Percentiles rank a stretch among this genome's conserved stretches.
These are phyloP conservation scores for Ephydatia muelleri DNA, from an alignment of 37 sponge, comb jelly and placozoan species.

Conservation along the genomic window DNA sequence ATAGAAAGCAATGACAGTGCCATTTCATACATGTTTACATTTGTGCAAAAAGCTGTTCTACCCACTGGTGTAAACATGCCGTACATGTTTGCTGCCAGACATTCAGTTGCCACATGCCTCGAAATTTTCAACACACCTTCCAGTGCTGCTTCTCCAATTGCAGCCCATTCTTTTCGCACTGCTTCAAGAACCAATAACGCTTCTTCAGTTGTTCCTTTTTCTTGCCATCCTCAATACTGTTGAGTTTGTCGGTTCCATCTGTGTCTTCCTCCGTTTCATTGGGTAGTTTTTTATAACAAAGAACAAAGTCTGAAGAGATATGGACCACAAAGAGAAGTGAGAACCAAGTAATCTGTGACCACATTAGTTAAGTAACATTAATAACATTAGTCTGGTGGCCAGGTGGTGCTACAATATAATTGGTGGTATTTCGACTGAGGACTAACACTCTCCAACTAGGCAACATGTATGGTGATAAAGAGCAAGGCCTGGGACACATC, in stretches of 20 bases:
- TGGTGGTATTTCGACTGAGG: too few relatives aligned
- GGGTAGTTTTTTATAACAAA: conserved; percentile 37
- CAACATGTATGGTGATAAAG: too few relatives aligned
- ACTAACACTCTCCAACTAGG: too few relatives aligned
- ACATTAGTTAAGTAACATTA: too few relatives aligned
- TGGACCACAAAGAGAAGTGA: neutral
- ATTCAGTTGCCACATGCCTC: neutral
- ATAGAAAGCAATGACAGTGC: too few relatives aligned
- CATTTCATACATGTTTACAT: neutral
- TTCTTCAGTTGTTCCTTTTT: conserved; percentile 31
- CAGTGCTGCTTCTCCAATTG: conserved; percentile 35
- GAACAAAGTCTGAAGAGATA: conserved; percentile 56
- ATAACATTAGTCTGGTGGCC: too few relatives aligned
- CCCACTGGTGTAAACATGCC: too few relatives aligned
- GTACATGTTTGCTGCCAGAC: too few relatives aligned
- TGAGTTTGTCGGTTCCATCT: conserved; percentile 17
- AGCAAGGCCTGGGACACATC: too few relatives aligned
- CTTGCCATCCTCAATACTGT: conserved; percentile 26
- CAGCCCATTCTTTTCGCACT: neutral
- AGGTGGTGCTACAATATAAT: too few relatives aligned
- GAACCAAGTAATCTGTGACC: neutral
- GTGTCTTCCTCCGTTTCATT: neutral
- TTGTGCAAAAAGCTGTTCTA: neutral
- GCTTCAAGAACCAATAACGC: too few relatives aligned
- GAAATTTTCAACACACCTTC: neutral